These are phyloP conservation scores for Sebastes oblongus DNA, from an alignment of 2,797 vertebrate species.

Conservation along the genomic window DNA sequence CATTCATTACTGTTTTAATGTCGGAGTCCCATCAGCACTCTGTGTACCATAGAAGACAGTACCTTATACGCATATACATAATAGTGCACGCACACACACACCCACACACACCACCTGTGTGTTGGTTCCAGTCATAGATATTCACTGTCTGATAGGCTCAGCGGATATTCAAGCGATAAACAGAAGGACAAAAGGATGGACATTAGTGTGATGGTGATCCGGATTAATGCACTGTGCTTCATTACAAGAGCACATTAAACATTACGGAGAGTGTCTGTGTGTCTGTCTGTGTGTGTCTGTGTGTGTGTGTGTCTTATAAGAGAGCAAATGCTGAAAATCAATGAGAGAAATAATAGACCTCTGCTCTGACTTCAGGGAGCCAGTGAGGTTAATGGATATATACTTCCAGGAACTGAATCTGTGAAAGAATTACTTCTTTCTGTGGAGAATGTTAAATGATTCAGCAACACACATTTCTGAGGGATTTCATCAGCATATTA, in stretches of 20 bases:
- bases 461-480: neutral
- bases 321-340: slow-evolving; percentile 21
- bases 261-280: neutral
- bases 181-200: slow-evolving; percentile 3
- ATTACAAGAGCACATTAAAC: neutral
- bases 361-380: slow-evolving; percentile 18
- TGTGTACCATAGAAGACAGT: slow-evolving; percentile 39
- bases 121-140: slow-evolving; percentile 30
- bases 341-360: slow-evolving; percentile 22
- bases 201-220: neutral
- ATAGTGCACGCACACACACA: neutral
- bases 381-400: slow-evolving; percentile 1
- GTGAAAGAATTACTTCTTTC: neutral
- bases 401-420: neutral
- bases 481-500: neutral
- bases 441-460: neutral
- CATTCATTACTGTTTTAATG: slow-evolving; percentile 34
- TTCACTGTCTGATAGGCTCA: slow-evolving; percentile 2
- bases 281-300: neutral
- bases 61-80: slow-evolving; percentile 3
- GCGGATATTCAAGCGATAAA: slow-evolving; percentile 1
- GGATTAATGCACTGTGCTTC: neutral
- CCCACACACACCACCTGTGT: neutral
- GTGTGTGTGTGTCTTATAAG: neutral
- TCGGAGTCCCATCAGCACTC: slow-evolving; percentile 5